A percentile compares a stretch with the other conserved stretches of the same genome.
Evolutionary conservation across 2,113 vertebrate genomes (phyloP).

Genomic region (Arvicanthis niloticus): DNA sequence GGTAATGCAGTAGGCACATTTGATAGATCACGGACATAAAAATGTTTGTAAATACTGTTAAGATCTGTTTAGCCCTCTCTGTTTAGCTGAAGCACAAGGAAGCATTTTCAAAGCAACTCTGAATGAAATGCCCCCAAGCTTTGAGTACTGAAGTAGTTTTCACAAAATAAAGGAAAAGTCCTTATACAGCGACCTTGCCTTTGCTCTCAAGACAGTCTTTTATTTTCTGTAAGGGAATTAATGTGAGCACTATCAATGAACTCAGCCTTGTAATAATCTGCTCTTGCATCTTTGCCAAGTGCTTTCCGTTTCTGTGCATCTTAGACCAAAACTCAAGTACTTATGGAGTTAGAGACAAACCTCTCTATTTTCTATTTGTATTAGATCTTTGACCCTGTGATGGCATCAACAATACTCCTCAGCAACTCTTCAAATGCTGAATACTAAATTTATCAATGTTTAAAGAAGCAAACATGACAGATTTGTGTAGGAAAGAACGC

Average conservation of each 20-base stretch:
- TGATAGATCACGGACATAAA: constrained; percentile 20
- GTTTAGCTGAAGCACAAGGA: constrained; percentile 57
- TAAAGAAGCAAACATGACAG: not conserved
- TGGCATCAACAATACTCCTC: constrained; percentile 37
- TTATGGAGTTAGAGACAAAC: not conserved
- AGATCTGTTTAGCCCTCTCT: constrained; percentile 3
- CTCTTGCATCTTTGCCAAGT: constrained; percentile 58
- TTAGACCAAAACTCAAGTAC: constrained; percentile 20
- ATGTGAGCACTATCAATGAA: constrained; percentile 60
- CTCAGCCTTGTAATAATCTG: constrained; percentile 70
- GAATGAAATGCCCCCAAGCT: constrained; percentile 63
- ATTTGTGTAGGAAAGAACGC: not conserved
- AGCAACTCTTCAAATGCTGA: not conserved
- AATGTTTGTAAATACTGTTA: constrained; percentile 37
- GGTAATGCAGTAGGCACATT: not conserved
- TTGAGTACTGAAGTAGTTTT: constrained; percentile 61
- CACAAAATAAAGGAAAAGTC: constrained; percentile 64
- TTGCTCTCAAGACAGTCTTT: constrained; percentile 53
- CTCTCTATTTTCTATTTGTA: constrained; percentile 10
- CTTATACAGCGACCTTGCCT: constrained; percentile 63
- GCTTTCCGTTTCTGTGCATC: constrained; percentile 37
- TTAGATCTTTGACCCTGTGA: not conserved
- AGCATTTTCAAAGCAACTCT: constrained; percentile 56
- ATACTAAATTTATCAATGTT: constrained; percentile 37
- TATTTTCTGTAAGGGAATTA: constrained; percentile 70